These are phyloP conservation scores for Oryzias javanicus DNA, from an alignment of 2,113 vertebrate genomes.

Conservation along the genomic window DNA sequence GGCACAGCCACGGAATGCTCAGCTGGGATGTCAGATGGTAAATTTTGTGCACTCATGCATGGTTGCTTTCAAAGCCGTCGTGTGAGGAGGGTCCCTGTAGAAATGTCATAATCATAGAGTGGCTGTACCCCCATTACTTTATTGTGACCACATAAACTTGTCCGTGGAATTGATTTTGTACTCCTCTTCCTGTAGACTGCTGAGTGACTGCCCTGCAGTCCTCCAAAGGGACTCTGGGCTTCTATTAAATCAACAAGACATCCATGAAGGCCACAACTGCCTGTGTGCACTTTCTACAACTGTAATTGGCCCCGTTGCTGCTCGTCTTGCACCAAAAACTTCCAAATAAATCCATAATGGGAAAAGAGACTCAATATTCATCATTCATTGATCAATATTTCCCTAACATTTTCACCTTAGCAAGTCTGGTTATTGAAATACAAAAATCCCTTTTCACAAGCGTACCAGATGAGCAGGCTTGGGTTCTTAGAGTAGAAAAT, in stretches of 20 bases:
- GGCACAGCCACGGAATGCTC: neutral
- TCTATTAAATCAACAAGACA: neutral
- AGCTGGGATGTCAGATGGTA: neutral
- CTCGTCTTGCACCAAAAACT: neutral
- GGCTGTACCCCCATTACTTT: neutral
- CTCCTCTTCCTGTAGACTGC: constrained; percentile 1
- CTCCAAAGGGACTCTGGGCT: neutral
- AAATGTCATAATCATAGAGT: neutral
- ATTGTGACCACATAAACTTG: neutral
- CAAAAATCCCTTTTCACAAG: no score
- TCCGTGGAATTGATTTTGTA: neutral
- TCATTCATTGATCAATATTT: neutral
- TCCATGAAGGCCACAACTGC: neutral
- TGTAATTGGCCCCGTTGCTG: constrained; percentile 1
- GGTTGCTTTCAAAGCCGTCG: neutral
- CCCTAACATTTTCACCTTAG: no score
- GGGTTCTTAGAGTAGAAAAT: no score
- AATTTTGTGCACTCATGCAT: neutral
- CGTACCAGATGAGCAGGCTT: no score
- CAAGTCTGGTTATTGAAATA: no score
- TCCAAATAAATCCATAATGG: neutral
- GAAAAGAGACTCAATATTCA: neutral
- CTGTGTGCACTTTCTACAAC: neutral
- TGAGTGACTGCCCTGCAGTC: neutral
- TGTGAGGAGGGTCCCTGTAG: neutral